phyloP scores from a whole-genome alignment of 2,797 vertebrate species.

The Semaprochilodus insignis region DNA sequence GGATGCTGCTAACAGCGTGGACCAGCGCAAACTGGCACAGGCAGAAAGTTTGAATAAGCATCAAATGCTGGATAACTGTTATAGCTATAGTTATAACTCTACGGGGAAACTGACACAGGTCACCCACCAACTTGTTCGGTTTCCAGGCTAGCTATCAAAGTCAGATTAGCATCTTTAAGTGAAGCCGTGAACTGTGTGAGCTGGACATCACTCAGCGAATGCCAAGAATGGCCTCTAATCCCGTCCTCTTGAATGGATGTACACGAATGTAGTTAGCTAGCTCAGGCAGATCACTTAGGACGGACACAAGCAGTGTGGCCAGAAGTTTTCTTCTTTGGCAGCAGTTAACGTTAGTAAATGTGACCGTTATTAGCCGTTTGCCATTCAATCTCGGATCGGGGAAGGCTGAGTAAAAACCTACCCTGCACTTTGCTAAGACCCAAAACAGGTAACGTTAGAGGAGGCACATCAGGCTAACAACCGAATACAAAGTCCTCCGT shows the following conservation, averaged over 20 bases:
- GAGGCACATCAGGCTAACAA: neutral
- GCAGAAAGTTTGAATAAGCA: neutral
- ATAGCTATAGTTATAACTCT: neutral
- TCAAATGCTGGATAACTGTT: too few species aligned
- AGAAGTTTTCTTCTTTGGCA: neutral
- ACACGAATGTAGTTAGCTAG: neutral
- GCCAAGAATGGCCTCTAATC: neutral
- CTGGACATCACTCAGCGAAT: neutral
- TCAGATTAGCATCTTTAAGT: neutral
- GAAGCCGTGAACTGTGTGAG: neutral
- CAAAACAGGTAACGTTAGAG: neutral
- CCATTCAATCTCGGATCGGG: conserved; percentile 1
- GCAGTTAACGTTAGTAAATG: neutral
- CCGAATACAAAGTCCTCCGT: neutral
- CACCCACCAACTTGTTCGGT: neutral
- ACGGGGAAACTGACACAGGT: neutral
- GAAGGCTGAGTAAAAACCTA: neutral
- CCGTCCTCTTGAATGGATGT: neutral
- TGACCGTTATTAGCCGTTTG: neutral
- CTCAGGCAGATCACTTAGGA: neutral
- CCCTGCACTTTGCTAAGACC: neutral
- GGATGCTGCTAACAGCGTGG: neutral
- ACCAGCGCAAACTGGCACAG: neutral
- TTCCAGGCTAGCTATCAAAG: neutral
- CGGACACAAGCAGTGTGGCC: neutral